These are phyloP conservation scores for Smutsia temminckii DNA, from an alignment of 2,797 vertebrate species.

Conservation along the genomic window DNA sequence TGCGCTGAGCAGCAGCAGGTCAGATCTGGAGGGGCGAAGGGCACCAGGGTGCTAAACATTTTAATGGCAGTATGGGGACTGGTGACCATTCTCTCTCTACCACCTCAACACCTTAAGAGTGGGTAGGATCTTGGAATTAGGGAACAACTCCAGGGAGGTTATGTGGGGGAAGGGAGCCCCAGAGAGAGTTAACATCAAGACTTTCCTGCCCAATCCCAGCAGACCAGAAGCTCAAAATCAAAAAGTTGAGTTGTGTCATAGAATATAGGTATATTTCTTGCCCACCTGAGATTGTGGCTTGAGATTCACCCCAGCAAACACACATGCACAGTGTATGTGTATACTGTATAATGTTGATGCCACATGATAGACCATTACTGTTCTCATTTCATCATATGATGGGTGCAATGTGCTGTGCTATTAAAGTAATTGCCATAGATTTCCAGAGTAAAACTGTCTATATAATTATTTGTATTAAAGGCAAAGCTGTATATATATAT, in stretches of 20 bases:
- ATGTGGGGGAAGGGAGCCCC: neutral
- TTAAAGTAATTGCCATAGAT: constrained; percentile 44
- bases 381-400: constrained; percentile 28
- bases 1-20: neutral
- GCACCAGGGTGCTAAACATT: neutral
- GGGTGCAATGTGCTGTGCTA: neutral
- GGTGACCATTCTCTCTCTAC: too few relatives aligned
- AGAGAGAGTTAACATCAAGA: neutral
- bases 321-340: neutral
- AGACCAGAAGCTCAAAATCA: neutral
- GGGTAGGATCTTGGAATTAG: neutral
- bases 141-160: neutral
- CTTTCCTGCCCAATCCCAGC: neutral
- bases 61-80: neutral
- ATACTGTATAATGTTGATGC: neutral
- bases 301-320: neutral
- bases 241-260: neutral
- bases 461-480: constrained; percentile 57
- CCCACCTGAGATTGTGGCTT: neutral
- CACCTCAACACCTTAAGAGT: neutral
- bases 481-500: constrained; percentile 10
- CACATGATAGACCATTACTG: neutral
- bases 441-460: constrained; percentile 60
- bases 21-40: neutral
- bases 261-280: neutral